phyloP scores from a whole-genome alignment of 2,113 vertebrate species.

The Mungos mungo region DNA sequence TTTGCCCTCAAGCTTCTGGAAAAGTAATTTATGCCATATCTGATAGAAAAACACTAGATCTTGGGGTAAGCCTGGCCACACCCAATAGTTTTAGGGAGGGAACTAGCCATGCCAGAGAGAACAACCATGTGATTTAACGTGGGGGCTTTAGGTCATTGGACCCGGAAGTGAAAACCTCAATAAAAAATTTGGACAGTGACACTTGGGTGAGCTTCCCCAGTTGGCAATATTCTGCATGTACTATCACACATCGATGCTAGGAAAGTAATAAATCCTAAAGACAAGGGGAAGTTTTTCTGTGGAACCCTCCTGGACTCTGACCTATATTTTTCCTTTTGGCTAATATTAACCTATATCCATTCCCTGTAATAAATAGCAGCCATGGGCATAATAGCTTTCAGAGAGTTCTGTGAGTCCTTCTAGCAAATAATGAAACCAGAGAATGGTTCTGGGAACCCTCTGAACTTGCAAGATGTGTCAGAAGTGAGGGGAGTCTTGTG shows the following conservation, averaged over 20 bases:
- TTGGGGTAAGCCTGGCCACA: neutral
- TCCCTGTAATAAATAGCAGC: neutral
- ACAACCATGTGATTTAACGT: neutral
- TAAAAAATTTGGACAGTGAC: neutral
- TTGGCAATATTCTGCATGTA: neutral
- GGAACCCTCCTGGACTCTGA: neutral
- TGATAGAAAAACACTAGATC: neutral
- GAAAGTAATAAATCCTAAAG: neutral
- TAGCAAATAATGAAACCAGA: neutral
- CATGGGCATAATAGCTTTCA: neutral
- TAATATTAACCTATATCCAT: neutral
- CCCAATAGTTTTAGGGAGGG: neutral
- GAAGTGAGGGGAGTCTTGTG: neutral
- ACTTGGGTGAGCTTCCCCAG: neutral
- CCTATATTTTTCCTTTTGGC: neutral
- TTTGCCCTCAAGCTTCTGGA: neutral
- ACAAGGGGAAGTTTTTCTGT: neutral
- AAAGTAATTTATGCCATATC: neutral
- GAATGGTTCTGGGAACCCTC: neutral
- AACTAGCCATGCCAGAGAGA: neutral
- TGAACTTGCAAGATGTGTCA: neutral
- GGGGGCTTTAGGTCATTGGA: neutral
- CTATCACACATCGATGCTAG: neutral
- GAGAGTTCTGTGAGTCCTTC: neutral
- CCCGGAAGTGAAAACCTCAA: neutral